Base-by-base conservation (phyloP, 2,888 invertebrate species). In the Chorisops tibialis region DNA sequence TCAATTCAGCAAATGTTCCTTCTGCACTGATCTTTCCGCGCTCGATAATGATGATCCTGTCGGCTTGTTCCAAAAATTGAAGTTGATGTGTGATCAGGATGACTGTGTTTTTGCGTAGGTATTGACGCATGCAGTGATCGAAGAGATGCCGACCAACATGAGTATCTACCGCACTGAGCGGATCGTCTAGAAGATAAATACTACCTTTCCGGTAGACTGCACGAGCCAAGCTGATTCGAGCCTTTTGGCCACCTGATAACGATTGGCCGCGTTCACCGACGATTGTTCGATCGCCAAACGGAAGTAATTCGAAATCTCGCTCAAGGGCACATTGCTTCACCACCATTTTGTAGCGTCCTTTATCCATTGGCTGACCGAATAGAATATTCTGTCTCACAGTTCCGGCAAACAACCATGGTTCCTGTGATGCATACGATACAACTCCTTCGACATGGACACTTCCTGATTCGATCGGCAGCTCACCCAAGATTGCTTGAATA, bases 81-180 rank as follows among this genome's bases (percentile, higher is more conserved):
- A 92, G 76, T 73, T 93, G 93, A 79, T 94, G 92, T 0, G 93
- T 93, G 3, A 91, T 87, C 61, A 93, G 77, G 49, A 93, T 81
- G 0, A 88, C 84, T 7, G 89, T 87, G 73, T 89, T 87, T 14
- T 82, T 81, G 41, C 80, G 80, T 60, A 93, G 75, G 69, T 71
- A 78, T 3, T 74, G 75, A 4, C 77, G 73, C 73, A 79, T 77
- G 48, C 79, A 79, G 52, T 78, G 74, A 65, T 95, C 91, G 78
- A 95, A 96, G 68, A 96, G 81, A 76, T 93, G 90, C 4, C 90
- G 85, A 1, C 93, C 92, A 1, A 96, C 95, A 74, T 91, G 90
- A 0, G 93, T 85, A 79, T 96, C 96, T n/a, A 96, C 95, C 0
- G 95, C 95, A 64, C 93, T 89, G 38, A 96, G 79, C 0, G 96